Base-by-base conservation (phyloP, 2,888 invertebrate species). In the Agriopis aurantiaria region DNA sequence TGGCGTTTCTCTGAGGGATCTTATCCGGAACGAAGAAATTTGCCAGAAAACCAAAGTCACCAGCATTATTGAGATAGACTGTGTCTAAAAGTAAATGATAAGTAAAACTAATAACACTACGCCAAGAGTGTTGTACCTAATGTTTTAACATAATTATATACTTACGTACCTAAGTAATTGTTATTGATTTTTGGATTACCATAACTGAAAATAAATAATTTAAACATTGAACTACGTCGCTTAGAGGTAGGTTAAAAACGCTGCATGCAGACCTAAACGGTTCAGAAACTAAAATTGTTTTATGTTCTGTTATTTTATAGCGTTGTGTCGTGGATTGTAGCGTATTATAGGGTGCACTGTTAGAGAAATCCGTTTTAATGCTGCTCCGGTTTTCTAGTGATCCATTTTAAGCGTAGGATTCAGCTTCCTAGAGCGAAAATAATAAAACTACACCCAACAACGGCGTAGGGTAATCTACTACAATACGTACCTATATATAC, bases 331-430 rank as follows among this genome's bases (percentile, higher is more conserved):
- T 80, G 78, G 78, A 80, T 80, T 84, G 82, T 81, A 83, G 78
- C 79, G 83, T 79, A 80, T 82, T 84, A 82, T 78, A 81, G 76
- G 77, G 78, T 74, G 75, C 77, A 76, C 78, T 81, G 81, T 83
- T 77, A 71, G 70, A 74, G 77, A 79, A 82, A 87, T 85, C 84
- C 80, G 77, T 79, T 85, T 72, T 85, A 87, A 87, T 83, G 79
- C 86, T 78, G 73, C 81, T 78, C 80, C 77, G 80, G 78, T 83
- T 82, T 82, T 79, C 77, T 46, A 55, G 59, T 87, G 85, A 85
- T 85, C 87, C 85, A 72, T 79, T 82, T 86, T 86, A 87, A 88
- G 85, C 83, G 73, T 79, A 79, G 80, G 78, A 85, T 84, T 79
- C 82, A 80, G 83, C 81, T 83, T 79, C 69, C 77, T 78, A 79